Base-by-base conservation (phyloP, 2,797 vertebrate species). In the Garrulus glandarius region DNA sequence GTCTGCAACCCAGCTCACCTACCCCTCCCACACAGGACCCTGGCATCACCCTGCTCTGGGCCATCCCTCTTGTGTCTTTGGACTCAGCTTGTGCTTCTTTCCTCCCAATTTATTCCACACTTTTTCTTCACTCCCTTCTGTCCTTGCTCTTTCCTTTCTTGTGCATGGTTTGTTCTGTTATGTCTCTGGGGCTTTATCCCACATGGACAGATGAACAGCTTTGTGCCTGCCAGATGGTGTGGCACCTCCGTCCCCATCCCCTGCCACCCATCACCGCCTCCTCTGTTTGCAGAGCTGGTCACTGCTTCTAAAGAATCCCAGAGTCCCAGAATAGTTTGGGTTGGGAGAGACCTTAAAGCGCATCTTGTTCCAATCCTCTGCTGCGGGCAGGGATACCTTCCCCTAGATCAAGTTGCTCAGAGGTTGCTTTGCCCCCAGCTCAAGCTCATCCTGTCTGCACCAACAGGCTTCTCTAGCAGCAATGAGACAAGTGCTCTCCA, bases 161-260 rank as follows among this genome's bases (percentile, higher is more conserved):
- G 59, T 70, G 44, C 77, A 13, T 16, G 52, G 83, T 27, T 81
- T 88, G 49, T 20, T 67, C 32, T 77, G 76, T 36, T 30, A 46
- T 49, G 65, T 84, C 83, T 60, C 86, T 9, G 1, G 55, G 76
- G 80, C n/a, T 93, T 88, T 68, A 56, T 56, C 61, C 92, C 17
- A 0, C 87, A 57, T 1, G 74, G 92, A 57, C 68, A 92, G 76
- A 87, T 76, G 87, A 92, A 22, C 60, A 77, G 32, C 46, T 78
- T 20, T 63, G n/a, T 60, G 57, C 24, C 69, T 86, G 85, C 74
- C 86, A 94, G 94, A 83, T 84, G 89, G 94, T 9, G 52, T 60
- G 64, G 34, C 85, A 88, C 49, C 85, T 88, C 71, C 4, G 1
- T 52, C 64, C 82, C 85, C 56, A 41, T 52, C n/a, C 26, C 34